A percentile compares a stretch with the other conserved stretches of the same genome.
These are phyloP conservation scores for Nycticebus coucang DNA, from an alignment of 2,113 vertebrate genomes.

Conservation along the genomic window DNA sequence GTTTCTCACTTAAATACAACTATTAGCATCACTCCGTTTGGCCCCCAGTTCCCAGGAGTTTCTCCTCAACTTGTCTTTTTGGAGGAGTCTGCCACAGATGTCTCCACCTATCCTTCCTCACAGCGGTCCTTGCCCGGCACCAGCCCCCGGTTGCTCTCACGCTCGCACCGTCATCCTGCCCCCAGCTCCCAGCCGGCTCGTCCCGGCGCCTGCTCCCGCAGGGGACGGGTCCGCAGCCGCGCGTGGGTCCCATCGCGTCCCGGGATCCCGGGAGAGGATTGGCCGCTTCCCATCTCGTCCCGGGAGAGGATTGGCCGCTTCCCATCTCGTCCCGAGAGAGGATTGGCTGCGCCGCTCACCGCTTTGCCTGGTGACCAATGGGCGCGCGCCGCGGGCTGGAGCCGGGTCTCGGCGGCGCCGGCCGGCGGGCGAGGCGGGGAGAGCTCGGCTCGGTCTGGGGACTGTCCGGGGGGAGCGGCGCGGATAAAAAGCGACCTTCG, in stretches of 20 bases:
- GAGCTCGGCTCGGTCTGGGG: neutral
- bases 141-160: neutral
- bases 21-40: neutral
- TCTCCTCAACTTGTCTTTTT: neutral
- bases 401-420: rapidly evolving
- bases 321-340: neutral
- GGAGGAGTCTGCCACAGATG: neutral
- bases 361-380: neutral
- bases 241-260: no score
- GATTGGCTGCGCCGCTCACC: neutral
- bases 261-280: no score
- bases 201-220: neutral
- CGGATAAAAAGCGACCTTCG: neutral
- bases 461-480: neutral
- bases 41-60: neutral
- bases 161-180: neutral
- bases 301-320: no score
- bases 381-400: neutral
- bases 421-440: neutral
- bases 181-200: no score
- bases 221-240: neutral
- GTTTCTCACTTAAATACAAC: neutral
- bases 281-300: no score
- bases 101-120: neutral
- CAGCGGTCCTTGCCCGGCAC: neutral